Evolutionary conservation across 2,113 vertebrate genomes (phyloP).

Genomic region (Hippocampus mohnikei): DNA sequence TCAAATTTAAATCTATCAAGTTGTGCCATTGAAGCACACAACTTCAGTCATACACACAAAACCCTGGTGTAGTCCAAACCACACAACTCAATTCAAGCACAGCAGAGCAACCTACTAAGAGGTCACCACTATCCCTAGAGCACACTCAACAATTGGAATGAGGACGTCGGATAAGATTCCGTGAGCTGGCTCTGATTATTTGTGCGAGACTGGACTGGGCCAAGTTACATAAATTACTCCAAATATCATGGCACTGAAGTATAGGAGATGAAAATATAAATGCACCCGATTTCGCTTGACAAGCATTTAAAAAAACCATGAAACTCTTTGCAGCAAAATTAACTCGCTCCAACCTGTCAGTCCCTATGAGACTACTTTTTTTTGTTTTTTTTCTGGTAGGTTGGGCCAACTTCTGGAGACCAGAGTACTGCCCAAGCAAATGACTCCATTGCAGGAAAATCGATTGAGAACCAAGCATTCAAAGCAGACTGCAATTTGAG

Average conservation of each 20-base stretch:
- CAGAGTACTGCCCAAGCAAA: neutral
- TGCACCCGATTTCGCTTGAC: neutral
- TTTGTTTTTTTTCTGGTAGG: too few relatives aligned
- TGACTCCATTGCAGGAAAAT: neutral
- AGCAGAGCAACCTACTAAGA: conserved; percentile 49
- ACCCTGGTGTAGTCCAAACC: conserved; percentile 38
- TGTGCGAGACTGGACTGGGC: conserved; percentile 22
- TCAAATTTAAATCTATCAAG: neutral
- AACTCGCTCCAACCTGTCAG: too few relatives aligned
- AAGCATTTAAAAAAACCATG: neutral
- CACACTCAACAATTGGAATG: conserved; percentile 35
- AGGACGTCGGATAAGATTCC: conserved; percentile 46
- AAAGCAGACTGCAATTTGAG: neutral
- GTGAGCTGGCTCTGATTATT: conserved; percentile 45
- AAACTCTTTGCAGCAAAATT: neutral
- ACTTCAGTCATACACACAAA: conserved; percentile 21
- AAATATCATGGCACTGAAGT: conserved; percentile 23
- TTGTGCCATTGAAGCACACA: conserved; percentile 4
- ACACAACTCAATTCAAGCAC: conserved; percentile 59
- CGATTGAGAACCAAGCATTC: neutral
- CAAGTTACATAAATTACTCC: conserved; percentile 21
- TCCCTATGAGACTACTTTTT: neutral
- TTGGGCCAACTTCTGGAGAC: neutral
- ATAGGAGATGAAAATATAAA: conserved; percentile 23
- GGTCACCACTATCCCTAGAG: conserved; percentile 42